Conservation (phyloP, 2,113 vertebrate genomes). For the Bambusicola thoracicus region DNA sequence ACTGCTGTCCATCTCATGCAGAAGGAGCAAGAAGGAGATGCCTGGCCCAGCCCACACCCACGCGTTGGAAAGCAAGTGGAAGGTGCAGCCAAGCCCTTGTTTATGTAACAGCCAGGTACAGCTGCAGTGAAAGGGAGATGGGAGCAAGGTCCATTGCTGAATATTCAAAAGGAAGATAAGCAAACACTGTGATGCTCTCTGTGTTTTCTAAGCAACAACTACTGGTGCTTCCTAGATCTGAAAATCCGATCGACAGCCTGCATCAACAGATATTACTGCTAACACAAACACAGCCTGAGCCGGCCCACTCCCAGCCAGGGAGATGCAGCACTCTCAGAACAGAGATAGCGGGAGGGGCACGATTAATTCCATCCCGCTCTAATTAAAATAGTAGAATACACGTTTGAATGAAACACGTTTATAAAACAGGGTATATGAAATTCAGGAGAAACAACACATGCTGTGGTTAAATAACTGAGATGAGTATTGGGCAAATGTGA, state of each 20-base stretch:
- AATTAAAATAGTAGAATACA: not conserved
- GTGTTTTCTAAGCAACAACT: not conserved
- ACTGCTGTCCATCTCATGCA: not conserved
- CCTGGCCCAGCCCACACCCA: not conserved
- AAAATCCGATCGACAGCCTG: not conserved
- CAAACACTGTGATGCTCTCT: not conserved
- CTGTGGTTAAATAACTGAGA: not conserved
- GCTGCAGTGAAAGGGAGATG: constrained; percentile 6
- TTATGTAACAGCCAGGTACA: constrained; percentile 48
- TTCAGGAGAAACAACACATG: not conserved
- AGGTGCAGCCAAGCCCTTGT: constrained; percentile 11
- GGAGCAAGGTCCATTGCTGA: not conserved
- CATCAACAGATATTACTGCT: not conserved
- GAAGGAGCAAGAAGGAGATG: not conserved
- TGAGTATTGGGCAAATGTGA: not conserved
- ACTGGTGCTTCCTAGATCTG: not conserved
- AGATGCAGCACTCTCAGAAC: not conserved
- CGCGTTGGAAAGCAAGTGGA: not conserved
- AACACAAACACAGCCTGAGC: not conserved
- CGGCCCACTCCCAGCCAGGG: not conserved
- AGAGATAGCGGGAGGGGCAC: not conserved
- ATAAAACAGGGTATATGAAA: not conserved
- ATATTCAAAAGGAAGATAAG: not conserved
- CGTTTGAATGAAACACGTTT: not conserved
- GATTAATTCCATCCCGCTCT: constrained; percentile 4